A percentile compares a stretch with the other conserved stretches of the same genome.
Evolutionary conservation across 2,888 invertebrate species (phyloP).

Genomic region (Aethes cnicana): DNA sequence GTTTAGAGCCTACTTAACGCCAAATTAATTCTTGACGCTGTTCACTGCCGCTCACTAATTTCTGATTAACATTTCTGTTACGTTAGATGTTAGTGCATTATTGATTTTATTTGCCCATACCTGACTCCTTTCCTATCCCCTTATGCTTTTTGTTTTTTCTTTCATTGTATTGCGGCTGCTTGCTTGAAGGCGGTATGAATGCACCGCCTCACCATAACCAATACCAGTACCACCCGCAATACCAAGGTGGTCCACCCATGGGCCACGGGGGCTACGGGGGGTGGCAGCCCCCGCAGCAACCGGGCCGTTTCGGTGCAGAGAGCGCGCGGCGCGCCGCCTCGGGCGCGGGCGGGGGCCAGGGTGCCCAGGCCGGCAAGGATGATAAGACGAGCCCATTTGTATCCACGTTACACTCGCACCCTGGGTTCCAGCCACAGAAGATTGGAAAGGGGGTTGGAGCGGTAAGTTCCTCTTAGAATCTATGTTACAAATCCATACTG

Average conservation of each 20-base stretch:
- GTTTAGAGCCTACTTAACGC: constrained; percentile 66
- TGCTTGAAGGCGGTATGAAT: constrained; percentile 83
- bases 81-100: constrained; percentile 53
- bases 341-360: constrained; percentile 42
- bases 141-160: constrained; percentile 81
- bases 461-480: no score
- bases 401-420: constrained; percentile 94
- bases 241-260: constrained; percentile 68
- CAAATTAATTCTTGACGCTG: constrained; percentile 45
- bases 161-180: constrained; percentile 82
- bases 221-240: constrained; percentile 80
- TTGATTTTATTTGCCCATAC: constrained; percentile 60
- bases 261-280: constrained; percentile 50
- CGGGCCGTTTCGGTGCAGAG: constrained; percentile 79
- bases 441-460: constrained; percentile 88
- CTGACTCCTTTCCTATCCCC: constrained; percentile 66
- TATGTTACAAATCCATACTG: no score
- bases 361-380: constrained; percentile 69
- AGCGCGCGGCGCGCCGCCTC: constrained; percentile 61
- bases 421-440: constrained; percentile 96
- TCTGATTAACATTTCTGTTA: constrained; percentile 49
- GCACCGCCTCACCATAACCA: constrained; percentile 81
- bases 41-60: constrained; percentile 58
- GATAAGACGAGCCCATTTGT: constrained; percentile 92
- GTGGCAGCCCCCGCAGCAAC: constrained; percentile 60